Base-by-base conservation (phyloP, 1,140 invertebrate species). In the Ectropis grisescens region DNA sequence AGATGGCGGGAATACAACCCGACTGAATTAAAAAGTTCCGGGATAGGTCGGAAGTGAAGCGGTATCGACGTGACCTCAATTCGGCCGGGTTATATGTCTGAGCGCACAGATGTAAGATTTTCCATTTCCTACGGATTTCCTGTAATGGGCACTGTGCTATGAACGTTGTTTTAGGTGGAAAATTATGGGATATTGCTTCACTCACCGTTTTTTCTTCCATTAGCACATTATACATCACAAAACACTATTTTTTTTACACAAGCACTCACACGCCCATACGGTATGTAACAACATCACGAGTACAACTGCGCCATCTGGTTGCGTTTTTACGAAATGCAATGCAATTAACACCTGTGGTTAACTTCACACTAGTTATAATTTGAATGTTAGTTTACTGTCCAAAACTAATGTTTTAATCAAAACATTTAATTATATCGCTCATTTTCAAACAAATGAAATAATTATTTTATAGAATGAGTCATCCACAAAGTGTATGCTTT, bases 271-370 rank as follows among this genome's bases (percentile, higher is more conserved):
- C 75, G 71, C 75, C 75, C 75, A 64, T 74, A 66, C 64, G 52
- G 65, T 66, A 70, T 74, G 71, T 62, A 74, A 70, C 68, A 75
- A 80, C 75, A 80, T 80, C 71, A 76, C 71, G 75, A 65, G 61
- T 67, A 76, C 56, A 38, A 76, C 75, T 80, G 68, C 74, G 71
- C 69, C 74, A 61, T 72, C 74, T 80, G 65, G 61, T n/a, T 48
- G 62, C 33, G 35, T 42, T 55, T 35, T 57, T 42, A 19, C 16
- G 16, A 19, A 33, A 51, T 45, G 43, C 51, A 58, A 51, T 49
- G 51, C 41, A 58, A 41, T 38, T 30, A 42, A 50, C 51, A 72
- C 67, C 58, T 69, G 65, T 38, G 38, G 47, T 69, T 64, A 71
- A 33, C 22, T 74, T 79, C 69, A 74, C 52, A 36, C 30, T 34